Base-by-base conservation (phyloP, 2,888 invertebrate genomes). In the Thumatha senex region DNA sequence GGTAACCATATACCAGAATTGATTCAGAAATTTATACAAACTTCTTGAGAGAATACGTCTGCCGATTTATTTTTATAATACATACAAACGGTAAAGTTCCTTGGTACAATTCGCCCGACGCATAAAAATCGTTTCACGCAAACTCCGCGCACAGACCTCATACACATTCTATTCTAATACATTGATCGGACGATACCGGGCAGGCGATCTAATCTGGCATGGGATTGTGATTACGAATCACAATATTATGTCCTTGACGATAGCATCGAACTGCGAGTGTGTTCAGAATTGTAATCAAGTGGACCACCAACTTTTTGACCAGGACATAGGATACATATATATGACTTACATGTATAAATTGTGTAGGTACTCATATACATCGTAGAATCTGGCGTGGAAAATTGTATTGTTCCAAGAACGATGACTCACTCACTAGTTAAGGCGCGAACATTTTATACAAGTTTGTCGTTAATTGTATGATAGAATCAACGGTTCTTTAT, bases 191-290 rank as follows among this genome's bases (percentile, higher is more conserved):
- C 46, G 59, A 62, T 86, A 88, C 88, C 89, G 72, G 56, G 55
- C 58, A 58, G 65, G 59, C 76, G 80, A 89, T 91, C 90, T 84
- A 87, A 86, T 88, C 86, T 84, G 81, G 84, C 76, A 75, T 70
- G 70, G 73, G 73, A 67, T n/a, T 71, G 70, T 83, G 84, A 76
- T 77, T 72, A 75, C 84, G 84, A 86, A 85, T 86, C 80, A 86
- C 84, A 84, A 85, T 84, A 74, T 76, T 31, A 72, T 81, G 87
- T 80, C 90, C 89, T 90, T 90, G 89, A 66, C 63, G 85, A 82
- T 85, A 80, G 67, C 71, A 87, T 83, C 86, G 69, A 58, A 55
- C 63, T 68, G 66, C 56, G 76, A 59, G 63, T 69, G 68, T 76
- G 83, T 62, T 80, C 80, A 72, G 87, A 89, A 89, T 89, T 84